Evolutionary conservation across 2,888 invertebrate species (phyloP).

Genomic region (Lamellibrachia columna): DNA sequence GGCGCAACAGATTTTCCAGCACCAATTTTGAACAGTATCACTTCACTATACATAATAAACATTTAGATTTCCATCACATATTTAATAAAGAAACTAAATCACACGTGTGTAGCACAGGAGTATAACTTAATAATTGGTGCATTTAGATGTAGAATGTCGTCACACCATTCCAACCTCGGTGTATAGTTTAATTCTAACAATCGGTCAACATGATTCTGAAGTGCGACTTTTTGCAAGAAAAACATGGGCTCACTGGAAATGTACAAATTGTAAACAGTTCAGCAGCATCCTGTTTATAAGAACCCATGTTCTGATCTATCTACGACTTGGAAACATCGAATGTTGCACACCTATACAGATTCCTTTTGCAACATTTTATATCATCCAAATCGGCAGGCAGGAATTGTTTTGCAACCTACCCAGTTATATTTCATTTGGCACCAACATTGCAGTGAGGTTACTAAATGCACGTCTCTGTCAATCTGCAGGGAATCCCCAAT

Average conservation of each 20-base stretch:
- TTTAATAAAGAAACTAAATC: neutral
- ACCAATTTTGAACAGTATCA: neutral
- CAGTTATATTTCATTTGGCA: neutral
- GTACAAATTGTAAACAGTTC: neutral
- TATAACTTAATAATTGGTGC: neutral
- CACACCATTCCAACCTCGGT: neutral
- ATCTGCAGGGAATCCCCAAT: neutral
- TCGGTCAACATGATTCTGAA: neutral
- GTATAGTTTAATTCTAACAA: neutral
- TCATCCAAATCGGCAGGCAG: neutral
- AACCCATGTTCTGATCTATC: neutral
- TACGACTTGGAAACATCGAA: neutral
- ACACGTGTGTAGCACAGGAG: neutral
- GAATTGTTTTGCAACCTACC: neutral
- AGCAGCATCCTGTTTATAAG: neutral
- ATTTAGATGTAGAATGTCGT: neutral
- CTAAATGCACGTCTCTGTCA: neutral
- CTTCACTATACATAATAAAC: neutral
- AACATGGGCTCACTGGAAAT: neutral
- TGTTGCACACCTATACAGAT: neutral
- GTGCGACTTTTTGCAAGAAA: neutral
- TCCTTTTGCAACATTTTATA: neutral
- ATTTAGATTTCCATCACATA: neutral
- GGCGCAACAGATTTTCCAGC: neutral
- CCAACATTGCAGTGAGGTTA: neutral